Evolutionary conservation across 2,113 vertebrate genomes (phyloP).

Genomic region (Sigmodon hispidus): DNA sequence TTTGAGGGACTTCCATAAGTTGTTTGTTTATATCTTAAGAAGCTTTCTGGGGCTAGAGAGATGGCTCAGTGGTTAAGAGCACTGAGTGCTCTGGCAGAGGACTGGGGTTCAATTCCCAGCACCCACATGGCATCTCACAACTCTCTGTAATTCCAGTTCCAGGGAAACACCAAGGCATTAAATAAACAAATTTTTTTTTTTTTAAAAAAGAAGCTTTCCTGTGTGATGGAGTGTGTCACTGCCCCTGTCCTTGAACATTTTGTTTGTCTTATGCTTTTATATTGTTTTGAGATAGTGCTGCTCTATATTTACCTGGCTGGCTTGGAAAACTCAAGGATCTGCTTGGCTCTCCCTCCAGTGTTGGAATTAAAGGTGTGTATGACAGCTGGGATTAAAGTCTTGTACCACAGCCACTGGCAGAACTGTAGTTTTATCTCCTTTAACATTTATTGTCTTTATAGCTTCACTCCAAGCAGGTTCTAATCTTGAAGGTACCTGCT

Average conservation of each 20-base stretch:
- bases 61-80: too few species aligned
- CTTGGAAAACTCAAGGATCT: background rate
- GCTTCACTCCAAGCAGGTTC: background rate
- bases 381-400: background rate
- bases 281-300: background rate
- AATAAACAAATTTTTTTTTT: too few species aligned
- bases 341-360: accelerated
- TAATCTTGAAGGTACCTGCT: background rate
- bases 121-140: too few species aligned
- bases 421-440: background rate
- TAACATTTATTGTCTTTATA: background rate
- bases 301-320: background rate
- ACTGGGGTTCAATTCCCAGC: too few species aligned
- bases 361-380: too few species aligned
- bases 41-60: too few species aligned
- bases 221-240: background rate
- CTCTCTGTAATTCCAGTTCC: too few species aligned
- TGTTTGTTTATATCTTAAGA: background rate
- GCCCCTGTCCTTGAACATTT: background rate
- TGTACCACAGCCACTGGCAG: accelerated
- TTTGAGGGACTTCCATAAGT: background rate
- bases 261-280: background rate
- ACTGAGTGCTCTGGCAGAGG: too few species aligned
- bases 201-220: background rate
- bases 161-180: too few species aligned